phyloP scores from a whole-genome alignment of 2,113 vertebrate species.

The Cygnus atratus region DNA sequence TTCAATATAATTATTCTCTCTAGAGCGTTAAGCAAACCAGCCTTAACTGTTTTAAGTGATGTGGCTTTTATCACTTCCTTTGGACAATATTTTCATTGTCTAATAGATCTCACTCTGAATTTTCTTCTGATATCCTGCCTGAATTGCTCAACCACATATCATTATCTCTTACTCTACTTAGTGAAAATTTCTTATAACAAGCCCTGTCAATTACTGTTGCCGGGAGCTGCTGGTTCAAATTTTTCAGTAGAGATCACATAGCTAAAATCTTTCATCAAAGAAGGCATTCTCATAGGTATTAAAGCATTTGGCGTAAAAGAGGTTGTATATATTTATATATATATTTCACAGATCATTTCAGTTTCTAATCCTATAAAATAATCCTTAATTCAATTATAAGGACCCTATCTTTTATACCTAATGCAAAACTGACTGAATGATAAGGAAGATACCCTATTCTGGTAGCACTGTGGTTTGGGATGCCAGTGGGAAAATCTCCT shows the following conservation, averaged over 20 bases:
- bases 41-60: slow-evolving; percentile 48
- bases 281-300: background rate
- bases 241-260: slow-evolving; percentile 4
- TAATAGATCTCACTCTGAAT: slow-evolving; percentile 24
- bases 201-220: slow-evolving; percentile 12
- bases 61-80: slow-evolving; percentile 57
- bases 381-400: background rate
- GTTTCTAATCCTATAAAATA: background rate
- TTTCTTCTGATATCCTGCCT: slow-evolving; percentile 42
- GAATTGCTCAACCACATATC: slow-evolving; percentile 37
- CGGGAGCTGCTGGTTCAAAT: slow-evolving; percentile 29
- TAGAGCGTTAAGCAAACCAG: slow-evolving; percentile 31
- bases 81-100: slow-evolving; percentile 60
- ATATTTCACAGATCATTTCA: background rate
- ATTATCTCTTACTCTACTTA: slow-evolving; percentile 49
- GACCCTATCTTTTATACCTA: background rate
- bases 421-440: background rate
- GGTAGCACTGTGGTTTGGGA: background rate
- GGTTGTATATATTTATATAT: background rate
- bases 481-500: background rate
- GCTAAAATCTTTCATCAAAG: slow-evolving; percentile 26
- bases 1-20: slow-evolving; percentile 31
- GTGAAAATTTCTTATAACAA: slow-evolving; percentile 37
- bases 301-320: background rate
- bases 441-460: background rate